Conservation (phyloP, 64 coral and sea anemone species). For the Astreopora myriophthalma region DNA sequence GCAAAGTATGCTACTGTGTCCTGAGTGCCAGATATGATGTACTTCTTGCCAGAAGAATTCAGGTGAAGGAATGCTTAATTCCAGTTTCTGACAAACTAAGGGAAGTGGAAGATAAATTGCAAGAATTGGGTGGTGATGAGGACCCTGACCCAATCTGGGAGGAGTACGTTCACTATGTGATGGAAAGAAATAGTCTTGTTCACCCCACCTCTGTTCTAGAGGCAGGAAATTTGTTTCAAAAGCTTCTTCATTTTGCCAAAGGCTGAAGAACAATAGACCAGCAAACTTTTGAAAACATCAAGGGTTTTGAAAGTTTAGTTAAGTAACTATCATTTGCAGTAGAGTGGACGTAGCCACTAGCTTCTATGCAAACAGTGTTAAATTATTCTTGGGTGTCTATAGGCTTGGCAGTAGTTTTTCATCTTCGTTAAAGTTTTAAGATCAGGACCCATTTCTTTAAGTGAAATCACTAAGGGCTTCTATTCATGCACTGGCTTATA, state of each 20-base stretch:
- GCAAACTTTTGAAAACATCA: background rate
- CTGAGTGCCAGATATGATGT: slow-evolving; percentile 64
- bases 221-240: background rate
- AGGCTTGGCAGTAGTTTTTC: background rate
- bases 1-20: slow-evolving; percentile 54
- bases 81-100: background rate
- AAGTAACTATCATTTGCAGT: background rate
- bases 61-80: background rate
- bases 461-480: background rate
- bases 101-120: slow-evolving; percentile 9
- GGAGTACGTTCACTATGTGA: slow-evolving; percentile 36
- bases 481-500: background rate
- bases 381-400: background rate
- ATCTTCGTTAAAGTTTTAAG: background rate
- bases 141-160: slow-evolving; percentile 3
- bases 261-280: background rate
- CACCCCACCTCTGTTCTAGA: background rate
- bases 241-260: slow-evolving; percentile 33
- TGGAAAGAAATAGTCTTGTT: slow-evolving; percentile 25
- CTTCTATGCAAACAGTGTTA: background rate
- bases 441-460: background rate
- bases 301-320: background rate
- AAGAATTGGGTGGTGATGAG: background rate
- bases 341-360: background rate
- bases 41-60: slow-evolving; percentile 54